These are phyloP conservation scores for Diacarnus erythraeanus DNA, from an alignment of 37 sponge, comb jelly and placozoan species.

Conservation along the genomic window DNA sequence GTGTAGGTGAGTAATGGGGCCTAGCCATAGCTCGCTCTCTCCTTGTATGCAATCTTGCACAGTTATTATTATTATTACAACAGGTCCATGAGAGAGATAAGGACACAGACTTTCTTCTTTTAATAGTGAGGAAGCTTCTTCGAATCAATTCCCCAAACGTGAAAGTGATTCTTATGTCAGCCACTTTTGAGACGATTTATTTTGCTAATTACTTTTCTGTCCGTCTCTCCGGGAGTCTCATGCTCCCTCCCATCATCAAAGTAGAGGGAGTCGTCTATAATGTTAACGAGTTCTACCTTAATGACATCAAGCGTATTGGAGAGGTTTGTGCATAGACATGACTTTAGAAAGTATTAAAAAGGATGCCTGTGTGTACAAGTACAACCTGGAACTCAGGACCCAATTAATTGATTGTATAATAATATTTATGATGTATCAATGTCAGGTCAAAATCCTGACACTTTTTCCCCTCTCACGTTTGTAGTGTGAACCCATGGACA, in stretches of 20 bases:
- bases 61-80: not conserved
- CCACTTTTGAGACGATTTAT: conserved; percentile 72
- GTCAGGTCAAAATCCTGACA: too few relatives aligned
- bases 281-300: conserved; percentile 79
- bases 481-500: conserved; percentile 31
- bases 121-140: conserved; percentile 82
- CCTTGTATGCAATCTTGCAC: not conserved
- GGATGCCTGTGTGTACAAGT: too few relatives aligned
- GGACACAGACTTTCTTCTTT: conserved; percentile 90
- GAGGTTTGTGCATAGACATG: too few relatives aligned
- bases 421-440: too few relatives aligned
- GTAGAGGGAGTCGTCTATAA: conserved; percentile 60
- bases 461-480: not conserved
- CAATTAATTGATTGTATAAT: too few relatives aligned
- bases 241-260: conserved; percentile 75
- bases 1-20: not conserved
- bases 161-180: conserved; percentile 96
- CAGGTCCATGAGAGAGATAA: conserved; percentile 94
- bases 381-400: too few relatives aligned
- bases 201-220: conserved; percentile 82
- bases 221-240: not conserved
- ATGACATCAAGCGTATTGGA: conserved; percentile 59
- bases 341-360: too few relatives aligned
- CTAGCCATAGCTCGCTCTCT: not conserved
- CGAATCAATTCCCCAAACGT: conserved; percentile 83